phyloP scores from a whole-genome alignment of 2,888 invertebrate species.

The Apodemia duryi region DNA sequence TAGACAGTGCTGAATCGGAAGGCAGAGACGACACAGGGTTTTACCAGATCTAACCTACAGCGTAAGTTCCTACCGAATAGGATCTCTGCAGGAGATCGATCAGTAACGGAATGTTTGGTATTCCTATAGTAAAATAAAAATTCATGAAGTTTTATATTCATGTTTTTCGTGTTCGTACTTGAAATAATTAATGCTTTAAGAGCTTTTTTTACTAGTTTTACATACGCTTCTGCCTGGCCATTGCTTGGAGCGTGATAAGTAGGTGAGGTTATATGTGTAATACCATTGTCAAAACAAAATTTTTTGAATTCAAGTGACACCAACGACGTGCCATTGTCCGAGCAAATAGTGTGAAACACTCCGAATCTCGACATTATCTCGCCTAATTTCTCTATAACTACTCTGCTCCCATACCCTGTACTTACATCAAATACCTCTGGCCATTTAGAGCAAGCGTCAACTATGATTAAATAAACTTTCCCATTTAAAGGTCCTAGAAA shows the following conservation, averaged over 20 bases:
- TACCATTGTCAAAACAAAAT: background rate
- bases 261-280: too few relatives aligned
- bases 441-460: slow-evolving; percentile 7
- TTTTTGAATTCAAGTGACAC: background rate
- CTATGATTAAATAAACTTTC: slow-evolving; percentile 8
- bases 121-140: slow-evolving; percentile 2
- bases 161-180: background rate
- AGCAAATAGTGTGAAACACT: slow-evolving; percentile 2
- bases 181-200: slow-evolving; percentile 8
- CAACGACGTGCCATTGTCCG: slow-evolving; percentile 10
- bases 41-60: too few relatives aligned
- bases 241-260: too few relatives aligned
- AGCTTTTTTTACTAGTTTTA: slow-evolving; percentile 16
- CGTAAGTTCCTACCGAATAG: too few relatives aligned
- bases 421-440: slow-evolving; percentile 7
- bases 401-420: background rate
- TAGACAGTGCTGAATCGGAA: too few relatives aligned
- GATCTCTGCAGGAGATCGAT: too few relatives aligned
- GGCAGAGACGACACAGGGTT: too few relatives aligned
- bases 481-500: background rate
- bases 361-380: slow-evolving; percentile 8
- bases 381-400: background rate
- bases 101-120: too few relatives aligned
- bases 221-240: background rate
- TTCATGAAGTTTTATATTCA: background rate